These are phyloP conservation scores for Microhierax caerulescens DNA, from an alignment of 2,797 vertebrate genomes.

Conservation along the genomic window DNA sequence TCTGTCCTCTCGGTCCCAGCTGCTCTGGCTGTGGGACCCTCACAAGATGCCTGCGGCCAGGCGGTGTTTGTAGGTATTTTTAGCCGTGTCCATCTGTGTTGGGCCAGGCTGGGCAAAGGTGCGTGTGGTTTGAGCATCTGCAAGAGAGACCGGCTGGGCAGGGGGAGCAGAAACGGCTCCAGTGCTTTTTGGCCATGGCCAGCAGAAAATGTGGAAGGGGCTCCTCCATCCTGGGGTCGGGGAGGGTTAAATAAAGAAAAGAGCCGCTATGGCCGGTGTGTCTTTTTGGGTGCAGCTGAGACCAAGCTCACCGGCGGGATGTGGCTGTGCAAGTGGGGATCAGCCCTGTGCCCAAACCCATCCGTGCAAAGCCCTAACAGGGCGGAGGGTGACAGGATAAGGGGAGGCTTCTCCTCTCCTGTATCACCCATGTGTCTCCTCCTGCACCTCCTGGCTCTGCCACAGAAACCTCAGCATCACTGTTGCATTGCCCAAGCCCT, in stretches of 20 bases:
- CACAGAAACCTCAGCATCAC: constrained; percentile 68
- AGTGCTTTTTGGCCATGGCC: background rate
- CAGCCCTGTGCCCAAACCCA: background rate
- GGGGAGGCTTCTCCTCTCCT: background rate
- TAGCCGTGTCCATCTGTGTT: constrained; percentile 21
- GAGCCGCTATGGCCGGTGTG: background rate
- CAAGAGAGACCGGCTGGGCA: background rate
- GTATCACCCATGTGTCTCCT: background rate
- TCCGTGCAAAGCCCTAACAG: rapidly evolving
- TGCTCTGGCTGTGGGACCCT: background rate
- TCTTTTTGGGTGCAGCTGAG: background rate
- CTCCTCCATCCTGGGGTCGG: background rate
- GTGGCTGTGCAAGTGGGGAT: background rate
- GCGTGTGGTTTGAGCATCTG: constrained; percentile 59
- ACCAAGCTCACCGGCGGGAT: rapidly evolving
- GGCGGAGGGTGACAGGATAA: background rate
- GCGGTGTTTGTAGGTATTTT: background rate
- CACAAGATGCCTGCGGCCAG: background rate
- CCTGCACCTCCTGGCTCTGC: constrained; percentile 52
- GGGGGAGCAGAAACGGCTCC: background rate
- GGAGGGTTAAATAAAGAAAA: background rate
- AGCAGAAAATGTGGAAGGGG: constrained; percentile 46
- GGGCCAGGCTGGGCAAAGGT: background rate
- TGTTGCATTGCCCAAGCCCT: constrained; percentile 71
- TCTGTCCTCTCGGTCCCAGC: background rate